These are phyloP conservation scores for Drosophila simulans DNA, from an alignment of 1,140 invertebrate species.

Conservation along the genomic window DNA sequence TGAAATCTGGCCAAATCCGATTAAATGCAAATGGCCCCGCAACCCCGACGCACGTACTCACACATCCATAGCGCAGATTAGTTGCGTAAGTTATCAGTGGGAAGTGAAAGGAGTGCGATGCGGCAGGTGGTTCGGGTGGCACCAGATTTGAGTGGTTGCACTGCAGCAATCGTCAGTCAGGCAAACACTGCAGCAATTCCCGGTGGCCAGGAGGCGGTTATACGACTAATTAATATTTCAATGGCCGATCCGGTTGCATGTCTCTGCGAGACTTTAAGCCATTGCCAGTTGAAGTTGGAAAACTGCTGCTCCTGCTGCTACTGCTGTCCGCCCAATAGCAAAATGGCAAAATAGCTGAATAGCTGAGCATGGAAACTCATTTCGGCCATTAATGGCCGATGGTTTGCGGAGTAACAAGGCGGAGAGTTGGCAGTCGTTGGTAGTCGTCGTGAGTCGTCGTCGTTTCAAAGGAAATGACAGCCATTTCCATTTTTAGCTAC, in stretches of 20 bases:
- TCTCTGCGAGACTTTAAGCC: slow-evolving; percentile 15
- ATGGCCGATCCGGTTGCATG: slow-evolving; percentile 46
- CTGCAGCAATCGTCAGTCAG: slow-evolving; percentile 67
- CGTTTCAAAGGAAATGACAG: slow-evolving; percentile 66
- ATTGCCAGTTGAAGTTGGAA: background rate
- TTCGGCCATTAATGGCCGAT: slow-evolving; percentile 57
- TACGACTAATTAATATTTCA: slow-evolving; percentile 79
- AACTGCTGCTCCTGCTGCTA: background rate
- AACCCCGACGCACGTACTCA: slow-evolving; percentile 2
- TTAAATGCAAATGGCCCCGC: slow-evolving; percentile 74
- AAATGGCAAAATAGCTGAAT: slow-evolving; percentile 19
- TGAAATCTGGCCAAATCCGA: slow-evolving; percentile 80
- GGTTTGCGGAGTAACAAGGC: slow-evolving; percentile 28
- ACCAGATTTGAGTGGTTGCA: slow-evolving; percentile 54
- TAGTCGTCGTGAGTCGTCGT: slow-evolving; percentile 13
- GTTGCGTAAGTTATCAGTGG: slow-evolving; percentile 75
- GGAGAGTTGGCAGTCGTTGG: slow-evolving; percentile 5
- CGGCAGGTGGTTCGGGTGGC: slow-evolving; percentile 1
- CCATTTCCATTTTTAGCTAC: slow-evolving; percentile 61
- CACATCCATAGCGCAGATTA: slow-evolving; percentile 60
- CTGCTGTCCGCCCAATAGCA: background rate
- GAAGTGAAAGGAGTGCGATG: background rate
- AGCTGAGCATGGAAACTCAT: slow-evolving; percentile 64
- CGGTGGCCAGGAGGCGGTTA: slow-evolving; percentile 37
- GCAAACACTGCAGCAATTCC: slow-evolving; percentile 68